Conservation (phyloP, 2,113 vertebrate genomes). For the Apteryx owenii region DNA sequence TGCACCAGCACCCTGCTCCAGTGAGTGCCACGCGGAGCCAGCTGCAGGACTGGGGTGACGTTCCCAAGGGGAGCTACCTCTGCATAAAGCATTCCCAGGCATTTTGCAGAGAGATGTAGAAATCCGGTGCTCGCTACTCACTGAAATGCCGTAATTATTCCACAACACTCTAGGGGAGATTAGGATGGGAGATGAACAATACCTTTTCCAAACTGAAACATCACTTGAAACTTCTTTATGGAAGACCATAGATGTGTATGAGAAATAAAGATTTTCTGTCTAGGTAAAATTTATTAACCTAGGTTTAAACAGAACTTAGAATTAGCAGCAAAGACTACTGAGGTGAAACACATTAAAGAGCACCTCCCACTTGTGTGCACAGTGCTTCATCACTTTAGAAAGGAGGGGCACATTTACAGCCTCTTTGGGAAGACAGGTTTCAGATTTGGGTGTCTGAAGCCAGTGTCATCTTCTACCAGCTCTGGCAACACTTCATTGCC, state of each 20-base stretch:
- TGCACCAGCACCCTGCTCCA: fast-evolving
- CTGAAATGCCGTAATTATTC: background rate
- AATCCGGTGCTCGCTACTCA: background rate
- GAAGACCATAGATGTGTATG: background rate
- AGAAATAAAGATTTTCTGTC: background rate
- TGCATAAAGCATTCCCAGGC: background rate
- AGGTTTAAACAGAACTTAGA: background rate
- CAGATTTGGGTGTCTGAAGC: background rate
- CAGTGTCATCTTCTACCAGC: background rate
- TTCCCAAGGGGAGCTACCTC: too few species aligned
- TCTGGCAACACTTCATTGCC: background rate
- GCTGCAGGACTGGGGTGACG: fast-evolving
- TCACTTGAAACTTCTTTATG: background rate
- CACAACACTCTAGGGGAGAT: fast-evolving
- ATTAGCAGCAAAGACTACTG: background rate
- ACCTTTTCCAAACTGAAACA: background rate
- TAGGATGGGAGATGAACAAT: background rate
- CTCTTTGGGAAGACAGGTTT: background rate
- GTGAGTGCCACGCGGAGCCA: fast-evolving
- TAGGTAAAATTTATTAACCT: background rate
- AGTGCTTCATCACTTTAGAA: background rate
- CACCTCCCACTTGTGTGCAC: background rate
- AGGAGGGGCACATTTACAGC: background rate
- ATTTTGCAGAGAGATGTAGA: background rate
- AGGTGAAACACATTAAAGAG: background rate